A percentile compares a stretch with the other conserved stretches of the same genome.
These are phyloP conservation scores for Aphidius colemani DNA, from an alignment of 2,888 invertebrate species.

Conservation along the genomic window DNA sequence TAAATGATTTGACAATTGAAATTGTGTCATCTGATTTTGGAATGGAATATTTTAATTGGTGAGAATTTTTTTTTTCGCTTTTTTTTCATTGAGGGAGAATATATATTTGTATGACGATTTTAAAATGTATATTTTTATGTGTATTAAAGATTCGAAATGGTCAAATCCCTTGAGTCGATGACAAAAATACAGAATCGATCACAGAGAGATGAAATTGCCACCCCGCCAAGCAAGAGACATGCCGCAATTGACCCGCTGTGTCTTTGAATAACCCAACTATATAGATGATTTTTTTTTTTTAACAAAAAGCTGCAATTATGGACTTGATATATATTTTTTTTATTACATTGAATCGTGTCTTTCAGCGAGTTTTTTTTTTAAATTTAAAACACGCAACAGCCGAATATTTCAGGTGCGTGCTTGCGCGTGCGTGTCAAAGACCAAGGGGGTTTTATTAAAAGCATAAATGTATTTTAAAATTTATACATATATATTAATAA, in stretches of 20 bases:
- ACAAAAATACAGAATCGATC: conserved; percentile 1
- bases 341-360: conserved; percentile 33
- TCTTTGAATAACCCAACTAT: conserved; percentile 29
- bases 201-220: conserved; percentile 22
- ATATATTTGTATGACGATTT: conserved; percentile 14
- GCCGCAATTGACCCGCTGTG: conserved; percentile 11
- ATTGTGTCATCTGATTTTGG: too few relatives aligned
- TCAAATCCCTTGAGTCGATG: conserved; percentile 10
- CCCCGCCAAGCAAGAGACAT: conserved; percentile 23
- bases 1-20: too few relatives aligned
- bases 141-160: background rate
- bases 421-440: conserved; percentile 43
- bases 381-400: conserved; percentile 31
- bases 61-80: background rate
- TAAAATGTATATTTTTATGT: conserved; percentile 10
- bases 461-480: too few relatives aligned
- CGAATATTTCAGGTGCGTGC: conserved; percentile 31
- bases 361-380: conserved; percentile 34
- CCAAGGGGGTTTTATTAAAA: conserved; percentile 27
- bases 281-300: conserved; percentile 29
- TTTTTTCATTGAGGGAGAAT: conserved; percentile 27
- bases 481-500: too few relatives aligned
- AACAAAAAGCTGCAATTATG: conserved; percentile 7
- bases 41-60: too few relatives aligned
- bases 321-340: conserved; percentile 31